Conservation (phyloP, 2,797 vertebrate genomes). For the Brotula barbata region DNA sequence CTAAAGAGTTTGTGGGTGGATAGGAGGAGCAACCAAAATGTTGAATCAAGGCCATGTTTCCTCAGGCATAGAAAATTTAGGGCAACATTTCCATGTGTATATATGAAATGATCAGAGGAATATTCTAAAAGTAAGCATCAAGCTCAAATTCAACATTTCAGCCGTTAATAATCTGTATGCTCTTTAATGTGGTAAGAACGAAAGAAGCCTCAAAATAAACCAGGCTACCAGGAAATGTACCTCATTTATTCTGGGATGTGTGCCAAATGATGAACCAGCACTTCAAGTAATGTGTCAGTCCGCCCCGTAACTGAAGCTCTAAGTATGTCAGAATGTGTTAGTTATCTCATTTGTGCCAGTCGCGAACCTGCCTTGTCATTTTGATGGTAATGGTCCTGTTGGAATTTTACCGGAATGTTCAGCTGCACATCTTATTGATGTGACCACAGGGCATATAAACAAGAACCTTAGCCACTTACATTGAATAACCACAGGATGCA, state of each 20-base stretch:
- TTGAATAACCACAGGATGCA: conserved; percentile 16
- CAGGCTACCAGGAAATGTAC: background rate
- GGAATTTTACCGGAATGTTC: conserved; percentile 43
- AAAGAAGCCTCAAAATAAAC: conserved; percentile 9
- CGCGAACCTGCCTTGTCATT: conserved; percentile 9
- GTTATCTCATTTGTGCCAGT: conserved; percentile 14
- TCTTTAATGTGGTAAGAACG: conserved; percentile 7
- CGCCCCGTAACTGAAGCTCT: conserved; percentile 18
- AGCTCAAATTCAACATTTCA: background rate
- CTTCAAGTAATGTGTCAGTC: conserved; percentile 4
- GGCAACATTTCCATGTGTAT: conserved; percentile 60
- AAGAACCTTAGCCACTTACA: conserved; percentile 1
- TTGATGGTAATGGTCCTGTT: conserved; percentile 5
- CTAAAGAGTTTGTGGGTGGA: conserved; percentile 58
- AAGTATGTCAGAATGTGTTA: background rate
- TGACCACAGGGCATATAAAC: conserved; percentile 41
- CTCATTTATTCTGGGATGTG: background rate
- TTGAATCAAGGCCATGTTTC: conserved; percentile 66
- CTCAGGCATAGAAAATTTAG: conserved; percentile 64
- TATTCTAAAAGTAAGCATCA: too few relatives aligned
- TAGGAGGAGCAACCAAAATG: conserved; percentile 64
- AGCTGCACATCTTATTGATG: conserved; percentile 23
- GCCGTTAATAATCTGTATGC: too few relatives aligned
- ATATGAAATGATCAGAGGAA: conserved; percentile 23
- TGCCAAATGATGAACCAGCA: conserved; percentile 2